Evolutionary conservation across 2,113 vertebrate genomes (phyloP), one percentile per base, ranked within the genome.

Genomic region (Odocoileus virginianus): DNA sequence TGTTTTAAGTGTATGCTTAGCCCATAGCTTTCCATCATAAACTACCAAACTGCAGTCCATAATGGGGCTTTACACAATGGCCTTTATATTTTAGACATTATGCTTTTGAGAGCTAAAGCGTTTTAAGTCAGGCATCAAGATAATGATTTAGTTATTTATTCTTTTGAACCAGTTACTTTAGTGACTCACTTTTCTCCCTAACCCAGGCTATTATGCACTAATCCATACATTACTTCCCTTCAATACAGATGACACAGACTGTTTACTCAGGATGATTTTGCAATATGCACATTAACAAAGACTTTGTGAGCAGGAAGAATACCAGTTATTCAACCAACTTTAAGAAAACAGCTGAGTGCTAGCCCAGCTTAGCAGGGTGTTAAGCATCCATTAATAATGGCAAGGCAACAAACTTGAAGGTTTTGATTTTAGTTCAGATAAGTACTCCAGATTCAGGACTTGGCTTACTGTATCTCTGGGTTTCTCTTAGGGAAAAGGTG

Each of bases 141-240:
- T 98, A 98, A 98, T 97, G 97, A 98, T 98, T 98, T 97, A 95
- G 94, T 94, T 97, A 96, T 94, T 97, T 97, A 98, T 97, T 89
- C 82, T 47, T 97, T 91, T 95, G 82, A 97, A 97, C 60, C 94
- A 96, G 86, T 93, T 92, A 94, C 97, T 97, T 97, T 47, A 55
- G 97, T 98, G 98, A 98, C 91, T 98, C 97, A 97, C 89, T 97
- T 96, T 97, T 86, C 94, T 97, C 50, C 45, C 88, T 97, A 97
- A 92, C 98, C 95, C 97, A 16, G 25, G 96, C 97, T 97, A 97
- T 98, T 98, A 83, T 97, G 47, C 87, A 21, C 92, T 98, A 98
- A 98, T 98, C 97, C 98, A 94, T 94, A 97, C 87, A 95, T 97
- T 97, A 94, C 96, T 86, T 97, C 82, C 58, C 84, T 92, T 97